phyloP scores from a whole-genome alignment of 2,113 vertebrate genomes.

The Isurus oxyrinchus region DNA sequence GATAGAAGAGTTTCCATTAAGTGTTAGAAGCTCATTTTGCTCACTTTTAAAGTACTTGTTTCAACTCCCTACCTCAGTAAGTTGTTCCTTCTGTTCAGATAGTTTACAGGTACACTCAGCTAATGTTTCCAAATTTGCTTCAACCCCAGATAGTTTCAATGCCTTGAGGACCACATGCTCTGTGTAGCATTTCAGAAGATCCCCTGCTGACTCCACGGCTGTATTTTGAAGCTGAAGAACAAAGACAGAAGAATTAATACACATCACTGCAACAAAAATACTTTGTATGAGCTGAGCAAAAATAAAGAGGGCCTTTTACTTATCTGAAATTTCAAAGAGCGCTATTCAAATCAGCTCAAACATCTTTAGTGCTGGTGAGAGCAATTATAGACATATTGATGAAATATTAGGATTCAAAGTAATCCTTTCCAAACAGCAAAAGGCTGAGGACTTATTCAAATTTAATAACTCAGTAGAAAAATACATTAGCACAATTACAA shows the following conservation, averaged over 20 bases:
- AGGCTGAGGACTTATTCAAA: not conserved
- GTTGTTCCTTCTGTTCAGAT: constrained; percentile 90
- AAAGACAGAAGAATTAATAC: not conserved
- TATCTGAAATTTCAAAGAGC: not conserved
- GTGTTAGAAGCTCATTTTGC: not conserved
- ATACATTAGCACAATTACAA: not conserved
- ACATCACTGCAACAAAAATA: not conserved
- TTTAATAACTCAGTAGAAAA: not conserved
- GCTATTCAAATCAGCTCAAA: not conserved
- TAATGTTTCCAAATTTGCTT: constrained; percentile 87
- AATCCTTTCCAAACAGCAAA: not conserved
- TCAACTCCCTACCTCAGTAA: constrained; percentile 76
- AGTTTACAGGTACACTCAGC: constrained; percentile 82
- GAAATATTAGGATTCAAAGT: not conserved
- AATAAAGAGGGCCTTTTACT: not conserved
- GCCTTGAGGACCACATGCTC: constrained; percentile 81
- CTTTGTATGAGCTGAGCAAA: not conserved
- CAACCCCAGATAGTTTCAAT: constrained; percentile 77
- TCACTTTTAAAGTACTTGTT: constrained; percentile 39
- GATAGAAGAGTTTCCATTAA: not conserved
- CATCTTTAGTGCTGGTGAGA: not conserved
- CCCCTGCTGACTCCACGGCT: constrained; percentile 72
- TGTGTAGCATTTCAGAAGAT: constrained; percentile 76
- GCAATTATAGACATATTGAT: not conserved
- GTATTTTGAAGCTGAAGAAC: constrained; percentile 74